phyloP scores from a whole-genome alignment of 2,113 vertebrate species.

The Limanda limanda region DNA sequence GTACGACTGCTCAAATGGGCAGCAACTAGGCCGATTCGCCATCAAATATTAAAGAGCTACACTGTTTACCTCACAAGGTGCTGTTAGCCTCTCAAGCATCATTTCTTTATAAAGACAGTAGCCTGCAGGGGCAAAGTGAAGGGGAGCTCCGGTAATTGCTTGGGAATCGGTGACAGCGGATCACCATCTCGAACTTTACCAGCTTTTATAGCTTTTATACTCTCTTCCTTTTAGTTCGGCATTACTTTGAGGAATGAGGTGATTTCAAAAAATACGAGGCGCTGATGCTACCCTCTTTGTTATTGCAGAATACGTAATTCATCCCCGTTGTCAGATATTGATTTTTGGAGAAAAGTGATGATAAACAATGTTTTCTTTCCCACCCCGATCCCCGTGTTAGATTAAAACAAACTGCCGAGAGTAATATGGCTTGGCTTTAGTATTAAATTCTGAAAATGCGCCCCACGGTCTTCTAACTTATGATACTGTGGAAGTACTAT shows the following conservation, averaged over 20 bases:
- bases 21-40: neutral
- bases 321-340: constrained; percentile 59
- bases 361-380: constrained; percentile 60
- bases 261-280: constrained; percentile 8
- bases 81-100: constrained; percentile 42
- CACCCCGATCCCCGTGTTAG: constrained; percentile 44
- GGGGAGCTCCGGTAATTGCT: constrained; percentile 46
- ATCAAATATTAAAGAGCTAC: constrained; percentile 50
- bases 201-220: constrained; percentile 19
- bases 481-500: constrained; percentile 22
- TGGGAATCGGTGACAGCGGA: constrained; percentile 34
- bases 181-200: constrained; percentile 36
- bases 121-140: constrained; percentile 35
- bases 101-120: constrained; percentile 51
- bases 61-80: constrained; percentile 54
- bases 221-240: constrained; percentile 1
- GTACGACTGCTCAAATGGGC: constrained; percentile 2
- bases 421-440: constrained; percentile 42
- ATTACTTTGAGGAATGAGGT: constrained; percentile 23
- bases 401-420: constrained; percentile 63
- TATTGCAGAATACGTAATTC: constrained; percentile 54
- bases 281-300: constrained; percentile 37
- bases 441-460: constrained; percentile 57
- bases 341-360: constrained; percentile 65
- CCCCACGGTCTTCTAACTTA: constrained; percentile 30